These are phyloP conservation scores for Timema podura DNA, from an alignment of 2,888 invertebrate genomes.

Conservation along the genomic window DNA sequence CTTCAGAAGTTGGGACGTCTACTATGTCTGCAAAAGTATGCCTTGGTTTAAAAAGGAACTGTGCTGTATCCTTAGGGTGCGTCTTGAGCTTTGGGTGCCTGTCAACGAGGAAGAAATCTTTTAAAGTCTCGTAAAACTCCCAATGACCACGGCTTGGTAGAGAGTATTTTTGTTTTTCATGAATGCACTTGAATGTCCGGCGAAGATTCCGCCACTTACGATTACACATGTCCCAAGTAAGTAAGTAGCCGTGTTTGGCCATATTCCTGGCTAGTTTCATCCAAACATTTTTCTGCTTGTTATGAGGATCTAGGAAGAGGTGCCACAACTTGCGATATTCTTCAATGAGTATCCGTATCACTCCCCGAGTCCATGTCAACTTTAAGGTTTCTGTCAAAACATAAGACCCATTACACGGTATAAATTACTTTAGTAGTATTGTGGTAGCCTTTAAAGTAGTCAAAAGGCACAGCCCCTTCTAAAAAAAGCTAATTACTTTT, in stretches of 20 bases:
- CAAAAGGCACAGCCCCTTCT: too few species aligned
- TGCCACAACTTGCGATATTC: constrained; percentile 18
- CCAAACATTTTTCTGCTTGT: constrained; percentile 20
- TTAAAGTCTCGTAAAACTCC: constrained; percentile 22
- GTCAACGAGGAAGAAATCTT: constrained; percentile 19
- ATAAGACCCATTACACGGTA: neutral
- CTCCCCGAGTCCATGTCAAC: constrained; percentile 17
- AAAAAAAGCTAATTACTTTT: too few species aligned
- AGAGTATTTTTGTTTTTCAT: constrained; percentile 11
- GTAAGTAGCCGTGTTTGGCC: neutral
- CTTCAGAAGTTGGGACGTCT: neutral
- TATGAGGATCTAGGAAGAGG: constrained; percentile 19
- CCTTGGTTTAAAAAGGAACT: too few species aligned
- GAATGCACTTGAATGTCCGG: constrained; percentile 30
- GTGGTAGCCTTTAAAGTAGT: too few species aligned
- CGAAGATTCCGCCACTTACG: constrained; percentile 32
- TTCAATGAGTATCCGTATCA: constrained; percentile 22
- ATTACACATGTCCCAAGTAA: constrained; percentile 29
- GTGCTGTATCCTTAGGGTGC: too few species aligned
- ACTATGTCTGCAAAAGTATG: constrained; percentile 3
- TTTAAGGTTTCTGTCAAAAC: constrained; percentile 17
- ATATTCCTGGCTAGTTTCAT: constrained; percentile 19
- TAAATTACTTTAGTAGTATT: too few species aligned
- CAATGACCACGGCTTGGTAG: constrained; percentile 19
- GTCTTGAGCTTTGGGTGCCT: too few species aligned